Evolutionary conservation across 1,140 invertebrate genomes (phyloP), one percentile per base, ranked within the genome.

Genomic region (Pseudachorutes palmiensis): DNA sequence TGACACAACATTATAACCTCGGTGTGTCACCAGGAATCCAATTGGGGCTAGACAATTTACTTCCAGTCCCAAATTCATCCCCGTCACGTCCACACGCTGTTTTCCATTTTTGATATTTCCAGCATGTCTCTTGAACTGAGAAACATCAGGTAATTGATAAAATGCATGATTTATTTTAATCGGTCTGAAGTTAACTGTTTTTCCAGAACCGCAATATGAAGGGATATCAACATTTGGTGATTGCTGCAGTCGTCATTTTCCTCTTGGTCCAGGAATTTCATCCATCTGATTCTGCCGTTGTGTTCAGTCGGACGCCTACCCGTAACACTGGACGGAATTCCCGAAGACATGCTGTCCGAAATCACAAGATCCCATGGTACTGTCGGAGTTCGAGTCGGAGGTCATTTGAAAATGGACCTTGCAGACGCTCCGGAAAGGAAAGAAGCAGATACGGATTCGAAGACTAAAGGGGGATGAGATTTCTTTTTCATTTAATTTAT

Each of bases 301-400:
- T 55, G 24, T 55, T 55, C 24, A 55, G 51, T 55, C 51, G 51
- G 5, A 55, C 51, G 12, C 51, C 51, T 19, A 24, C 51, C 5
- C 12, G 24, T 14, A 55, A 24, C 24, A 14, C 51, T 55, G 51
- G 51, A 55, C 51, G 51, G 51, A 55, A 24, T 26, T 5, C 24
- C 24, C 51, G 51, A 55, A 14, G 51, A 55, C 12, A 55, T 26
- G 51, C 24, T 16, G 9, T 3, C 59, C 59, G 59, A 19, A 61
- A 30, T 19, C 29, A 61, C 5, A 61, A 32, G 24, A 61, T 61
- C 2, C 59, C 59, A n/a, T 61, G 59, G 59, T 61, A 61, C 32
- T 61, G 59, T 36, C 59, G 59, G 2, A 12, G 24, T 9, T 12
- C 19, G 2, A 61, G 24, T 32, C 22, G 59, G 30, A 30, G 59